Base-by-base conservation (phyloP, 2,797 vertebrate genomes). In the Acanthopagrus latus region DNA sequence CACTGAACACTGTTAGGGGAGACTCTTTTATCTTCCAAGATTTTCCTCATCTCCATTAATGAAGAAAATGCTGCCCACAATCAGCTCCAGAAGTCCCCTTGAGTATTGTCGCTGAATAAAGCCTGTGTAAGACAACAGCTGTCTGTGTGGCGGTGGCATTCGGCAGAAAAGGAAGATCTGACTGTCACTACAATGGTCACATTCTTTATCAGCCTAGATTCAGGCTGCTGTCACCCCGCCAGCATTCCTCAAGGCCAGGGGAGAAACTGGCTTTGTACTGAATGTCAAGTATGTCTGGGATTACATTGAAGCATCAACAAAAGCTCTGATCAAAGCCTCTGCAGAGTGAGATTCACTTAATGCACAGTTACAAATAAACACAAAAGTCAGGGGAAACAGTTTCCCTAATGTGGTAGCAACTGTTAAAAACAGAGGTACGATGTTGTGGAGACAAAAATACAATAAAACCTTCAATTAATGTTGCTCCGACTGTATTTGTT, bases 161-260 rank as follows among this genome's bases (percentile, higher is more conserved):
- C 58, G 65, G 65, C 59, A 79, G 71, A 82, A 74, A 70, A 73
- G 54, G 76, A 83, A 65, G 71, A 80, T 82, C 76, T 82, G 84
- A 89, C 64, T 17, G 20, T 82, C 52, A 52, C 70, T 47, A 92
- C 91, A 92, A 91, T 89, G 81, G 75, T 52, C 73, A 78, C 86
- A 87, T 93, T 93, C 89, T 92, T 86, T 64, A 85, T 83, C 56
- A 75, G 77, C 63, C 72, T 8, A 74, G 79, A 91, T 88, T 83
- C 73, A 58, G 73, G 57, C 44, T 58, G 83, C 68, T 84, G 87
- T 91, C 78, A 71, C 59, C 23, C 73, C 50, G 88, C 87, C 89
- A 84, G 88, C 88, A 91, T 92, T 90, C 90, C 90, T 90, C 74
- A 60, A 62, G 66, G 59, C 82, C 64, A 71, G 65, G 65, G 66